Evolutionary conservation across 2,113 vertebrate species (phyloP).

Genomic region (Rhinoderma darwinii): DNA sequence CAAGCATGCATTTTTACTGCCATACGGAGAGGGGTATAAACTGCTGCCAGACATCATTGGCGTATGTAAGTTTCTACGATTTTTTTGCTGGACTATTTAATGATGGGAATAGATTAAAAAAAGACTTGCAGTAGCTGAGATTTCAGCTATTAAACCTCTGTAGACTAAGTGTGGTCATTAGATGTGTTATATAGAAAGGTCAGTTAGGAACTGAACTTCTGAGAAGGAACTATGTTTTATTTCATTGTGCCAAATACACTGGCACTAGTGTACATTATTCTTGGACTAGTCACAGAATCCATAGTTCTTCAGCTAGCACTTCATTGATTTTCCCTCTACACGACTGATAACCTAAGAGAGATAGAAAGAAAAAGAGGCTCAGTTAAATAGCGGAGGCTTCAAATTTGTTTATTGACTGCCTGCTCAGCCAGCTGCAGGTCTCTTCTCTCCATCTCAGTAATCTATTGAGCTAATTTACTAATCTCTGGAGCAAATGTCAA

Average conservation of each 20-base stretch:
- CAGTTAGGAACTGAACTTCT: background rate
- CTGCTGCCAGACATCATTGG: background rate
- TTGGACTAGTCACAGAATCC: constrained; percentile 59
- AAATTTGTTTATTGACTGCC: constrained; percentile 50
- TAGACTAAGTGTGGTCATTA: background rate
- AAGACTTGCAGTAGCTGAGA: background rate
- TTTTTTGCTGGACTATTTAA: background rate
- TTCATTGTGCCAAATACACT: constrained; percentile 19
- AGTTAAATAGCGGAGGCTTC: constrained; percentile 44
- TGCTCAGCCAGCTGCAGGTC: constrained; percentile 44
- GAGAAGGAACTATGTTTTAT: background rate
- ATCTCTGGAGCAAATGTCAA: constrained; percentile 59
- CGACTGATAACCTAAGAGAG: constrained; percentile 34
- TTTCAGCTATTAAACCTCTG: background rate
- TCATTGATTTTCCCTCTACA: constrained; percentile 44
- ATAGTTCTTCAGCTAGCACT: constrained; percentile 51
- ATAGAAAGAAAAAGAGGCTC: constrained; percentile 49
- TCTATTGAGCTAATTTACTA: constrained; percentile 56
- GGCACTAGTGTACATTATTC: constrained; percentile 61
- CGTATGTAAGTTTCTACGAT: too few species aligned
- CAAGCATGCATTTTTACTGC: background rate
- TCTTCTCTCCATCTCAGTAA: constrained; percentile 58
- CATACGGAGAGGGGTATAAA: background rate
- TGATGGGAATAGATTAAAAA: background rate
- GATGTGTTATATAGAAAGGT: constrained; percentile 8